Evolutionary conservation across 1,140 invertebrate genomes (phyloP).

Genomic region (Acromyrmex charruanus): DNA sequence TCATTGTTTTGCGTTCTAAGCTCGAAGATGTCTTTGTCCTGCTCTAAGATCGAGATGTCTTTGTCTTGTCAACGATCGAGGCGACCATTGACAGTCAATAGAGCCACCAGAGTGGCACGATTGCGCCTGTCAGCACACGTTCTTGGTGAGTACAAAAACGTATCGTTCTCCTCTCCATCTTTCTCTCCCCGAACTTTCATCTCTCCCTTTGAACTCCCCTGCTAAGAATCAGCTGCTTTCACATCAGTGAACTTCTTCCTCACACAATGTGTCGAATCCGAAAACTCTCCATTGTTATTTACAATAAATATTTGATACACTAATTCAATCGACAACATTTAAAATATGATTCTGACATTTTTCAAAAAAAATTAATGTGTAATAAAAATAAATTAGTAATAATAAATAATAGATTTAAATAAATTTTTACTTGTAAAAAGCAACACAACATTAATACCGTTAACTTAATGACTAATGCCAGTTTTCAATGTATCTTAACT

Average conservation of each 20-base stretch:
- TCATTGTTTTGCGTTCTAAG: not conserved
- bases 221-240: constrained; percentile 44
- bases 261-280: not conserved
- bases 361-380: not conserved
- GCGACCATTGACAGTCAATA: constrained; percentile 82
- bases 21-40: constrained; percentile 76
- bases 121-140: constrained; percentile 79
- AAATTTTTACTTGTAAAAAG: not conserved
- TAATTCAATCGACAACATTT: not conserved
- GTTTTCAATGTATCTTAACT: no score
- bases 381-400: no score
- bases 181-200: not conserved
- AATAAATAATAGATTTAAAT: no score
- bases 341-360: not conserved
- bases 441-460: not conserved
- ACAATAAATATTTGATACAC: not conserved
- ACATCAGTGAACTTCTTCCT: not conserved
- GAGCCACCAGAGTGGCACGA: constrained; percentile 83
- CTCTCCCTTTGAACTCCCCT: constrained; percentile 38
- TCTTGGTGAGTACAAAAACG: constrained; percentile 76
- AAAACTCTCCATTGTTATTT: not conserved
- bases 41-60: constrained; percentile 71
- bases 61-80: constrained; percentile 80
- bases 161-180: constrained; percentile 34
- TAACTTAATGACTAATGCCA: not conserved